Evolutionary conservation across 2,113 vertebrate genomes (phyloP).

Genomic region (Aegithalos caudatus): DNA sequence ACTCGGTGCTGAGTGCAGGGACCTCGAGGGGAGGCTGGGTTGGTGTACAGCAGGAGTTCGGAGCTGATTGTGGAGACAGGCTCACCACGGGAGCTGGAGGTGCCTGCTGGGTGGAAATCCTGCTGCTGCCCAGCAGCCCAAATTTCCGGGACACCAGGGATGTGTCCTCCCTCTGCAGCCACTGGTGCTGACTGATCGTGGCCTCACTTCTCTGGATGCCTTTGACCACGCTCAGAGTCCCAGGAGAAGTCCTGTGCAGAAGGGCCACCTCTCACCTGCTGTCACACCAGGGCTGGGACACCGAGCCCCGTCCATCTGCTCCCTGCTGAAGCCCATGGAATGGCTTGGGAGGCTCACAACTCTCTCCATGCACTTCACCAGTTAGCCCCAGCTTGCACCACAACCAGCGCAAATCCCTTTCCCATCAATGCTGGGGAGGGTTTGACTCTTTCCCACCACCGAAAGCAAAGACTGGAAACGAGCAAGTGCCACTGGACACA

Average conservation of each 20-base stretch:
- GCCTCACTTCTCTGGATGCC: not conserved
- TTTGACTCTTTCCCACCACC: not conserved
- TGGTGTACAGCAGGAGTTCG: not conserved
- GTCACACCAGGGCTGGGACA: not conserved
- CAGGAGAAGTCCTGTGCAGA: not conserved
- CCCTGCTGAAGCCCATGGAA: not conserved
- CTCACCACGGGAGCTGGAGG: not conserved
- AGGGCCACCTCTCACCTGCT: not conserved
- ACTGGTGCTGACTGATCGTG: not conserved
- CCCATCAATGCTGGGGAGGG: rapidly evolving
- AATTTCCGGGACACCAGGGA: rapidly evolving
- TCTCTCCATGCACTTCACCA: not conserved
- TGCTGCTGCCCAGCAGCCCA: not conserved
- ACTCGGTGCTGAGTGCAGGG: not conserved
- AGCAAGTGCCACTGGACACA: not conserved
- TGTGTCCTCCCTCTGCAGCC: not conserved
- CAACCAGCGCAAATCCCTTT: not conserved
- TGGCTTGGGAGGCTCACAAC: not conserved
- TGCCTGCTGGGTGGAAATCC: not conserved
- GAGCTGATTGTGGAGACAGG: not conserved
- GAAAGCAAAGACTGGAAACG: rapidly evolving
- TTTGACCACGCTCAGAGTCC: not conserved
- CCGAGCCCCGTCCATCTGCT: not conserved
- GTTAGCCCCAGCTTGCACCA: not conserved
- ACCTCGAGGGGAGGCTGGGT: rapidly evolving